Evolutionary conservation across 2,797 vertebrate species (phyloP), one percentile per base, ranked within the genome.

Genomic region (Molothrus aeneus): DNA sequence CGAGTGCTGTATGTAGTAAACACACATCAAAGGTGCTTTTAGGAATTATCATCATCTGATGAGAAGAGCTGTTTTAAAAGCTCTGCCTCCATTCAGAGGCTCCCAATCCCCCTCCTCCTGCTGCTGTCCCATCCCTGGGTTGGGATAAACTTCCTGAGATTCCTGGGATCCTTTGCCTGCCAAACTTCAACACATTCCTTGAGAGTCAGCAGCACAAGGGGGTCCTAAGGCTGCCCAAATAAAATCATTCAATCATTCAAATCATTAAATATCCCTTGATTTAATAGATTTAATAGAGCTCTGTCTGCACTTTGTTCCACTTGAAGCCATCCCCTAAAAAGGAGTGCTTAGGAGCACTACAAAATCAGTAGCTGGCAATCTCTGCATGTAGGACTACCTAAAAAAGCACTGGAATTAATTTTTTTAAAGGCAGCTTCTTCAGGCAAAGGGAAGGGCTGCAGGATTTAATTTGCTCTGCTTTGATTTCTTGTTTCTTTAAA

Each of bases 401-500:
- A 72, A 70, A 84, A 38, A 83, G 5, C 3, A 1, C 11, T 42
- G 25, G 61, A 25, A 3, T 34, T 40, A n/a, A 82, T 42, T 65
- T 34, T 42, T 63, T 72, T 57, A 10, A 9, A 48, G 24, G 89
- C 89, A 80, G 56, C 68, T 69, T 88, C 86, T 90, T 70, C 56
- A 80, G 71, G 77, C 83, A 32, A 13, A 3, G 54, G 42, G 61
- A 93, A 92, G 88, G 64, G 60, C 57, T 80, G 80, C 81, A 89
- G 86, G 96, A 91, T 94, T 93, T 82, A 38, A 96, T 95, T 95
- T 92, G 78, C 64, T 83, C 71, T 6, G 68, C 75, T 94, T 95
- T 92, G 84, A 96, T 95, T 94, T 64, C 54, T 73, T 48, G 31
- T 53, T 80, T 47, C 94, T 97, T 96, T 95, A 93, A 96, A 96